Percentiles rank a stretch among this genome's conserved stretches.
Conservation (phyloP, 53 echinoderm and acorn worm species). For the Astropecten irregularis region DNA sequence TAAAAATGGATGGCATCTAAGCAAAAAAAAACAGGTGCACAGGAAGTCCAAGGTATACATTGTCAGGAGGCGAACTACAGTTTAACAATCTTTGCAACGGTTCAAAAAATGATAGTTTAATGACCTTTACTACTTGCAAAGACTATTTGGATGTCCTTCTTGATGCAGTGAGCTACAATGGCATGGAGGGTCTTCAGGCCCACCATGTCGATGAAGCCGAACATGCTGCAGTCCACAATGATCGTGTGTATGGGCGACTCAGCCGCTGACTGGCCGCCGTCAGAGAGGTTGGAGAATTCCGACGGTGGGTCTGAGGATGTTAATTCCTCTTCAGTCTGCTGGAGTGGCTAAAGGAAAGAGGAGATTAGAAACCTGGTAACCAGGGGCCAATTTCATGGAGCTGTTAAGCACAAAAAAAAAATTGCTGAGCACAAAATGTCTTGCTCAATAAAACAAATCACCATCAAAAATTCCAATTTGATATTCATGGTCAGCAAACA, state of each 20-base stretch:
- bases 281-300: not conserved
- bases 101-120: no score
- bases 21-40: no score
- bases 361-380: no score
- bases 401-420: no score
- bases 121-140: conserved; percentile 72
- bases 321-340: not conserved
- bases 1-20: no score
- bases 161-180: conserved; percentile 69
- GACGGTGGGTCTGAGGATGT: not conserved
- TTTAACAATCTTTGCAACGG: no score
- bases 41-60: no score
- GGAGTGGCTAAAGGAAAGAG: not conserved
- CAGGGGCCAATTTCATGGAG: not conserved
- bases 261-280: not conserved
- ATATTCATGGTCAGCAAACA: no score
- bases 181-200: conserved; percentile 83
- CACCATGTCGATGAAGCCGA: conserved; percentile 88
- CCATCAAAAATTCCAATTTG: no score
- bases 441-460: no score
- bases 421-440: no score
- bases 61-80: no score
- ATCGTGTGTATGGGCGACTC: conserved; percentile 67
- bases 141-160: conserved; percentile 59
- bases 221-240: conserved; percentile 80